Evolutionary conservation across 1,140 invertebrate genomes (phyloP).

Genomic region (Pseudomyrmex flavicornis): DNA sequence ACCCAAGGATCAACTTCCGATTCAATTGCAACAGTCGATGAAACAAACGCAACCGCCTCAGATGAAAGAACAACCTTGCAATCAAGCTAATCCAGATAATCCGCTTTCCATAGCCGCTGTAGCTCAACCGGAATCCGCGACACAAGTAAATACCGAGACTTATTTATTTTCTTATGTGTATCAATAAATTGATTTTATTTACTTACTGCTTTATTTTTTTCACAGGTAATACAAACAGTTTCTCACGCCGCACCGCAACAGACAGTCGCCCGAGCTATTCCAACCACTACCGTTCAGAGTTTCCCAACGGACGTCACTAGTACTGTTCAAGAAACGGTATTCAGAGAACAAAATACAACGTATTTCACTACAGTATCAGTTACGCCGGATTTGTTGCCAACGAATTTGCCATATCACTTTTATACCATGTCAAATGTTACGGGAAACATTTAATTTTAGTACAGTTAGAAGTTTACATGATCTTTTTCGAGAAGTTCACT

Average conservation of each 20-base stretch:
- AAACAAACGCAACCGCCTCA: conserved; percentile 67
- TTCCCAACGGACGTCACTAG: conserved; percentile 76
- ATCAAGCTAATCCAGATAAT: conserved; percentile 18
- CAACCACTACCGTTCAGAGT: conserved; percentile 77
- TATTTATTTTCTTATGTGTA: conserved; percentile 24
- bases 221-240: conserved; percentile 81
- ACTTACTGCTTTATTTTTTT: conserved; percentile 3
- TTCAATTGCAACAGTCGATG: conserved; percentile 71
- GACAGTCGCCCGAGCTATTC: conserved; percentile 81
- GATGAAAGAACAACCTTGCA: conserved; percentile 47
- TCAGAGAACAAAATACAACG: conserved; percentile 78
- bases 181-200: too few relatives aligned
- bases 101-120: conserved; percentile 70
- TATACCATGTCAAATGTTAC: conserved; percentile 81
- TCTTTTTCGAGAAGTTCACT: too few relatives aligned
- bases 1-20: conserved; percentile 70
- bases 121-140: conserved; percentile 71
- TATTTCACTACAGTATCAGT: conserved; percentile 80
- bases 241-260: conserved; percentile 77
- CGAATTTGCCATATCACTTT: conserved; percentile 83
- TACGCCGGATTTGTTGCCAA: conserved; percentile 79
- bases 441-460: conserved; percentile 79
- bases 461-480: conserved; percentile 74
- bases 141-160: conserved; percentile 72
- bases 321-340: conserved; percentile 74